Percentiles rank a stretch among this genome's conserved stretches.
These are phyloP conservation scores for Vulpes vulpes DNA, from an alignment of 2,113 vertebrate species.

Conservation along the genomic window DNA sequence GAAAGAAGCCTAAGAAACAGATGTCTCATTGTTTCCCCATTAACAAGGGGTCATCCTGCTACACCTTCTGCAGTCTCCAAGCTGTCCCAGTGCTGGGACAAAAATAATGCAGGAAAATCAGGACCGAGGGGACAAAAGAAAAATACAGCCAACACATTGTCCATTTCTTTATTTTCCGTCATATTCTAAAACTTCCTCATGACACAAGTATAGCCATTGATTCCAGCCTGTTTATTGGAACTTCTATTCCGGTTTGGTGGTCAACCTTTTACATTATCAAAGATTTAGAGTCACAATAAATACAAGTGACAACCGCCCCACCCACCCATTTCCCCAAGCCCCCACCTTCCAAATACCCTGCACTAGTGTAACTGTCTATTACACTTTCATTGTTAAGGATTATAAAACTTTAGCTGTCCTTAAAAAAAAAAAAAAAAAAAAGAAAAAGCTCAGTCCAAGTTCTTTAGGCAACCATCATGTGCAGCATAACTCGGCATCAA, in stretches of 20 bases:
- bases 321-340: not conserved
- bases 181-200: conserved; percentile 58
- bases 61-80: not conserved
- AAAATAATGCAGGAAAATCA: not conserved
- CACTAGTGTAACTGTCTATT: conserved; percentile 58
- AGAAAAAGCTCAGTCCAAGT: conserved; percentile 16
- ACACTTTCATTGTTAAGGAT: conserved; percentile 33
- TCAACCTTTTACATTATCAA: conserved; percentile 70
- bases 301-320: conserved; percentile 65
- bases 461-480: not conserved
- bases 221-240: conserved; percentile 18
- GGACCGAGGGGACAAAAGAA: not conserved
- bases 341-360: conserved; percentile 52
- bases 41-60: not conserved
- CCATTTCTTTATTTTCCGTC: conserved; percentile 75
- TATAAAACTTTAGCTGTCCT: conserved; percentile 55
- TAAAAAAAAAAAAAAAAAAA: not conserved
- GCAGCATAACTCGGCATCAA: conserved; percentile 36
- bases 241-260: conserved; percentile 26
- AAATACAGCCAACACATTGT: not conserved
- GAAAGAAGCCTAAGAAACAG: not conserved
- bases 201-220: not conserved
- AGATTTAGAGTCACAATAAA: conserved; percentile 82
- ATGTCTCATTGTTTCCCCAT: not conserved
- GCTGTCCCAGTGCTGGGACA: not conserved